Conservation (phyloP, 2,797 vertebrate species). For the Tinamus major region DNA sequence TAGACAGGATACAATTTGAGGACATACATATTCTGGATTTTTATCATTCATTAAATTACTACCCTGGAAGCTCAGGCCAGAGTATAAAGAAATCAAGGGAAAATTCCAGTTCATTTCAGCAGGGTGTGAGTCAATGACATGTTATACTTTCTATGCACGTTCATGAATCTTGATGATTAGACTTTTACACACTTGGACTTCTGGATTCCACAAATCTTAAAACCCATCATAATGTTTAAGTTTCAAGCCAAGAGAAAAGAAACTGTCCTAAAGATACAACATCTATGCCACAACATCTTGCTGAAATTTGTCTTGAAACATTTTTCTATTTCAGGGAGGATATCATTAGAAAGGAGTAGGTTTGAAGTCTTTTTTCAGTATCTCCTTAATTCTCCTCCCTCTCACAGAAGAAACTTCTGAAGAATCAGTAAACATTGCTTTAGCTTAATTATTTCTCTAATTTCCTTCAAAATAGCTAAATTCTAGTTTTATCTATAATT, state of each 20-base stretch:
- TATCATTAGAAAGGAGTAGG: too few relatives aligned
- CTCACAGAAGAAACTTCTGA: neutral
- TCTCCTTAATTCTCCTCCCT: neutral
- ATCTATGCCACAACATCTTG: neutral
- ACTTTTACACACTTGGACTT: neutral
- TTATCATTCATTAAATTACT: neutral
- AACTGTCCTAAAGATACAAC: neutral
- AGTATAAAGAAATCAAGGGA: neutral
- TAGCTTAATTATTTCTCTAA: neutral
- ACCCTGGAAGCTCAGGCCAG: neutral
- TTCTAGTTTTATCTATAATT: neutral
- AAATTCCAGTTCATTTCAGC: neutral
- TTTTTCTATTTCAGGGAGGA: neutral
- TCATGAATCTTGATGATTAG: neutral
- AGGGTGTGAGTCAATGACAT: neutral
- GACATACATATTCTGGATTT: neutral
- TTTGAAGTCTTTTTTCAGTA: neutral
- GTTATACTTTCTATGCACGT: neutral
- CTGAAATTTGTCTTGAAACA: neutral
- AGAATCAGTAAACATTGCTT: neutral
- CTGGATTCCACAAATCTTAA: neutral
- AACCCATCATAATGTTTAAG: neutral
- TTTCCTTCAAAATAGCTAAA: neutral
- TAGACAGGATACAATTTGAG: neutral
- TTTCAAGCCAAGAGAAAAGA: neutral